These are phyloP conservation scores for Tholera decimalis DNA, from an alignment of 2,888 invertebrate genomes.

Conservation along the genomic window DNA sequence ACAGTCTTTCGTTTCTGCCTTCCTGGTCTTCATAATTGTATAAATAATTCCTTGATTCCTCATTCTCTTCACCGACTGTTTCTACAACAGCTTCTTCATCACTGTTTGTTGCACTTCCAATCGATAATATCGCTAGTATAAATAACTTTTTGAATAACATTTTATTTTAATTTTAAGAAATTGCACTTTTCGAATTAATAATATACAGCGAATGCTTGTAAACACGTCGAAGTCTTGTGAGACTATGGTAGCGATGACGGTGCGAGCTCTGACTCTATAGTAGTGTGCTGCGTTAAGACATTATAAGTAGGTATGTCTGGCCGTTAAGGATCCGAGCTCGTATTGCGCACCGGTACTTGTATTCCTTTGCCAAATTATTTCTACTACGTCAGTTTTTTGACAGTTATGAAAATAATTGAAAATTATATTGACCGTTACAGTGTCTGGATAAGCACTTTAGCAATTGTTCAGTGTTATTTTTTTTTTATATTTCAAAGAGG, in stretches of 20 bases:
- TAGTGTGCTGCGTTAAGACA: slow-evolving; percentile 18
- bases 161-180: slow-evolving; percentile 20
- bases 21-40: slow-evolving; percentile 19
- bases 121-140: slow-evolving; percentile 32
- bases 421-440: slow-evolving; percentile 7
- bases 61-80: slow-evolving; percentile 30
- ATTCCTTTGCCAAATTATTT: slow-evolving; percentile 12
- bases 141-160: slow-evolving; percentile 45
- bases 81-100: slow-evolving; percentile 55
- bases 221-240: slow-evolving; percentile 26
- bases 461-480: slow-evolving; percentile 11
- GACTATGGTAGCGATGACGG: slow-evolving; percentile 20
- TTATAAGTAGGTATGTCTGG: slow-evolving; percentile 26
- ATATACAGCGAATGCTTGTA: slow-evolving; percentile 8
- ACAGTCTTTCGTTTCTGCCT: slow-evolving; percentile 62
- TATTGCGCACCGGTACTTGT: slow-evolving; percentile 28
- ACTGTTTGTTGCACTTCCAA: slow-evolving; percentile 24
- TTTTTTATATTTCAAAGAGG: slow-evolving; percentile 1
- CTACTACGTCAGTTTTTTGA: slow-evolving; percentile 7
- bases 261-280: slow-evolving; percentile 15
- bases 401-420: slow-evolving; percentile 9
- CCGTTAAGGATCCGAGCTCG: slow-evolving; percentile 39
- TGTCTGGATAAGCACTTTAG: not conserved
- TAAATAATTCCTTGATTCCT: slow-evolving; percentile 8
- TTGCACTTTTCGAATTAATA: not conserved